A percentile compares a stretch with the other conserved stretches of the same genome.
Conservation (phyloP, 2,888 invertebrate species). For the Lycaena phlaeas region DNA sequence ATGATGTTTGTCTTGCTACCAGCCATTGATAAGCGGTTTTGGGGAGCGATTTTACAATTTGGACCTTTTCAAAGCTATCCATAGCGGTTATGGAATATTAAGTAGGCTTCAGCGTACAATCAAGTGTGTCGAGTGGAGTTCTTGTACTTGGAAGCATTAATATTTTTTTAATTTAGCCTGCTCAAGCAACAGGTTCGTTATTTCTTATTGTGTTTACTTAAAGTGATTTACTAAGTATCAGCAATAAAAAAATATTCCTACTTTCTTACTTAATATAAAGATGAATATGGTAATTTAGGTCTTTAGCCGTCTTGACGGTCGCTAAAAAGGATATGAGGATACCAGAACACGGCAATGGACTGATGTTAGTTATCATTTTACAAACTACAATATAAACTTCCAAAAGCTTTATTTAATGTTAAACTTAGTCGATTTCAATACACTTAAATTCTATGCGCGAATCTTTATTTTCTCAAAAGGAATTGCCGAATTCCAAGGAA, state of each 20-base stretch:
- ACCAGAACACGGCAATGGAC: no score
- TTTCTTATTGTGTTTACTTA: no score
- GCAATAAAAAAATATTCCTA: no score
- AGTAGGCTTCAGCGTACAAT: background rate
- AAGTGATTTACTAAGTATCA: no score
- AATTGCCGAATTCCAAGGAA: constrained; percentile 2
- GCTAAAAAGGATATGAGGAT: no score
- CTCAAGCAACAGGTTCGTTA: background rate
- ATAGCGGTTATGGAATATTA: background rate
- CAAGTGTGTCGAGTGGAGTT: background rate
- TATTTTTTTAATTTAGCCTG: background rate
- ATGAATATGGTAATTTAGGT: no score
- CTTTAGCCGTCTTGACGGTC: no score
- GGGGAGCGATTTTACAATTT: background rate
- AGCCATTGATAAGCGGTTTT: constrained; percentile 18
- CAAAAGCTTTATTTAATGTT: no score
- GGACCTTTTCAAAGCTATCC: background rate
- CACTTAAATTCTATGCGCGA: background rate
- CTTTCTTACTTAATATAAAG: no score
- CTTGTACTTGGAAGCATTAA: background rate
- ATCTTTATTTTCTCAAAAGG: background rate
- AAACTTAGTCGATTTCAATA: constrained; percentile 6
- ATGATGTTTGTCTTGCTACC: constrained; percentile 21
- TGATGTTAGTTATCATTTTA: no score
- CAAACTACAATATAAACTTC: no score